A percentile compares a stretch with the other conserved stretches of the same genome.
These are phyloP conservation scores for Zenarchopterus dispar DNA, from an alignment of 2,797 vertebrate species.

Conservation along the genomic window DNA sequence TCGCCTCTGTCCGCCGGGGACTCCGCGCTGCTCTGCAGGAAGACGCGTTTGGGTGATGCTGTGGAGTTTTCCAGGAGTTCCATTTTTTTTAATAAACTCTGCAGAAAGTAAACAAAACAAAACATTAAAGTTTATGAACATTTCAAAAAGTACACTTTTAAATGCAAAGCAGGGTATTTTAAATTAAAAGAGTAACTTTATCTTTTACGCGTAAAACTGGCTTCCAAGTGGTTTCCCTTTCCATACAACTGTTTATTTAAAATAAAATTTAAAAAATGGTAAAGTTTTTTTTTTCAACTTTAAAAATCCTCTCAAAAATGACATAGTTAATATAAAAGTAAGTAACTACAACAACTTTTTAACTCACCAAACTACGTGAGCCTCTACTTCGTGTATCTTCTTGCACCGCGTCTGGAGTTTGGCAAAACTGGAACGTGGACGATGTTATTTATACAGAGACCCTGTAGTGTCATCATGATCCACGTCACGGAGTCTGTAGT, in stretches of 20 bases:
- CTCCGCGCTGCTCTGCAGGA: slow-evolving; percentile 11
- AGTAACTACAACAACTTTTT: neutral
- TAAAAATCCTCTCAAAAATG: neutral
- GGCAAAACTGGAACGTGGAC: slow-evolving; percentile 20
- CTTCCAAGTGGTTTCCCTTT: neutral
- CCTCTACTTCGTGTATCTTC: slow-evolving; percentile 4
- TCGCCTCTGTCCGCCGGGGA: slow-evolving; percentile 52
- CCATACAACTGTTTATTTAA: too few species aligned
- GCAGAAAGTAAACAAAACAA: slow-evolving; percentile 11
- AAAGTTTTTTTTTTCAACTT: neutral
- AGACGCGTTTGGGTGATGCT: slow-evolving; percentile 52
- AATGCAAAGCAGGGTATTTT: neutral
- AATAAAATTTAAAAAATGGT: too few species aligned
- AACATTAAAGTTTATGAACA: neutral
- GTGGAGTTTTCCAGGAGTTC: slow-evolving; percentile 84
- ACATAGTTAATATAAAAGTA: too few species aligned
- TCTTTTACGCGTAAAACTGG: slow-evolving; percentile 22
- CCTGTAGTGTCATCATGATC: slow-evolving; percentile 40
- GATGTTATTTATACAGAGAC: slow-evolving; percentile 68
- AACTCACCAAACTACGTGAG: slow-evolving; percentile 61
- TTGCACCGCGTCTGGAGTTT: slow-evolving; percentile 44
- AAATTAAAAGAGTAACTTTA: neutral
- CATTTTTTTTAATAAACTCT: slow-evolving; percentile 79
- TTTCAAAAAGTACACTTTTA: neutral
- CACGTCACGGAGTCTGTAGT: slow-evolving; percentile 56